Evolutionary conservation across 2,113 vertebrate genomes (phyloP), one percentile per base, ranked within the genome.

Genomic region (Beaufortia kweichowensis): DNA sequence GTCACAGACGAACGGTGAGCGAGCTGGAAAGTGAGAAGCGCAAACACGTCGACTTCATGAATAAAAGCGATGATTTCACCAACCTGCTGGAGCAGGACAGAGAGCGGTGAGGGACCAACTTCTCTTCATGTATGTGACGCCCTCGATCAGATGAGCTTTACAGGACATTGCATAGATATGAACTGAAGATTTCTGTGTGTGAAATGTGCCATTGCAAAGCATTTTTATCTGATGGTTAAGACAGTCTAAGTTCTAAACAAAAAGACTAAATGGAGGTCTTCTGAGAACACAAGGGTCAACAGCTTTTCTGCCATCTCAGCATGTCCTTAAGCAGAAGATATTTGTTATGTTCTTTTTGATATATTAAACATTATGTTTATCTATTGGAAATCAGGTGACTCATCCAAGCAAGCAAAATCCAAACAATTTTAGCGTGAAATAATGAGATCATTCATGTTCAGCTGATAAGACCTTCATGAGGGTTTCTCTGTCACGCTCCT

Each of bases 1-100:
- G 94, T 74, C 96, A 98, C 88, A 87, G 96, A 0, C 94, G 95
- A 76, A 99, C 97, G 0, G 95, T 99, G 72, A 90, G 88, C 0
- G 95, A 99, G 80, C 85, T 99, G 19, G 95, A 98, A 84, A 93
- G 86, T 0, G 96, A 99, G 90, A 98, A 97, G 33, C 91, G 87
- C 46, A 98, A 98, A 57, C 97, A 99, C 62, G 84, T 87, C 0
- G 96, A 98, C 89, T 99, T 98, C 91, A 99, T 99, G 92, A 93
- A 91, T 88, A 98, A 98, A 90, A 98, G 97, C 0, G 97, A 98
- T 15, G 97, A 99, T 88, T 99, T 99, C 86, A 99, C 97, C 87
- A 92, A 95, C 89, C 93, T 99, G 85, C 91, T 99, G 93, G 97
- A 99, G 83, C 95, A 96, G 85, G 97, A 99, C 84, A 87, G 97